A percentile compares a stretch with the other conserved stretches of the same genome.
Evolutionary conservation across 1,140 invertebrate species (phyloP).

Genomic region (Agrilus planipennis): DNA sequence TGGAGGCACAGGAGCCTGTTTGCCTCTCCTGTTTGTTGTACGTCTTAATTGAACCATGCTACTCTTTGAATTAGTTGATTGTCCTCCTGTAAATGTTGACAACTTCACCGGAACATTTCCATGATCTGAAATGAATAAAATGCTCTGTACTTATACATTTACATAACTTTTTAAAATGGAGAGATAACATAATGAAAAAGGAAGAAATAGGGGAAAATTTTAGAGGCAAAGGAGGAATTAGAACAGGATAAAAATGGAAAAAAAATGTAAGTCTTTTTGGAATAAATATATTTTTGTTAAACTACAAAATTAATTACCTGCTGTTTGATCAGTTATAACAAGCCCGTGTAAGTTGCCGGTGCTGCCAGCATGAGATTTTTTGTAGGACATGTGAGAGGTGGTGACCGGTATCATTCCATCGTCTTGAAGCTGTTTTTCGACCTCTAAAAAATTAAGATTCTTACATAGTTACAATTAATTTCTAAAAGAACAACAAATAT

Average conservation of each 20-base stretch:
- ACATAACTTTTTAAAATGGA: no score
- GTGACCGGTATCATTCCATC: constrained; percentile 42
- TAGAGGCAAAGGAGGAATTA: no score
- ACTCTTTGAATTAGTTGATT: constrained; percentile 36
- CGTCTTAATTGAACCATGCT: constrained; percentile 70
- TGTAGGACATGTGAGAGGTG: constrained; percentile 55
- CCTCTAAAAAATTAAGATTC: constrained; percentile 41
- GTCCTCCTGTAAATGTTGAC: constrained; percentile 50
- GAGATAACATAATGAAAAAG: no score
- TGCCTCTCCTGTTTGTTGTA: constrained; percentile 77
- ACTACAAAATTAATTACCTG: constrained; percentile 8
- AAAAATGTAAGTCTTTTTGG: not conserved
- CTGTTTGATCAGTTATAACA: constrained; percentile 40
- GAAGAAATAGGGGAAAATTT: no score
- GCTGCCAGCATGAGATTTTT: constrained; percentile 53
- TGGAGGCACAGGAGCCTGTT: constrained; percentile 87
- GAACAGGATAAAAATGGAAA: no score
- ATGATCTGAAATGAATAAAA: no score
- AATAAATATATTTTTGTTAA: not conserved
- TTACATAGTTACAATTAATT: constrained; percentile 1
- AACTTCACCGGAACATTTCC: constrained; percentile 35
- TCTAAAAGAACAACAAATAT: no score
- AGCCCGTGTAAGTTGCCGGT: constrained; percentile 53
- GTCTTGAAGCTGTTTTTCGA: constrained; percentile 78
- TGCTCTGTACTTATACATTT: no score